A percentile compares a stretch with the other conserved stretches of the same genome.
Evolutionary conservation across 2,797 vertebrate genomes (phyloP).

Genomic region (Catharus ustulatus): DNA sequence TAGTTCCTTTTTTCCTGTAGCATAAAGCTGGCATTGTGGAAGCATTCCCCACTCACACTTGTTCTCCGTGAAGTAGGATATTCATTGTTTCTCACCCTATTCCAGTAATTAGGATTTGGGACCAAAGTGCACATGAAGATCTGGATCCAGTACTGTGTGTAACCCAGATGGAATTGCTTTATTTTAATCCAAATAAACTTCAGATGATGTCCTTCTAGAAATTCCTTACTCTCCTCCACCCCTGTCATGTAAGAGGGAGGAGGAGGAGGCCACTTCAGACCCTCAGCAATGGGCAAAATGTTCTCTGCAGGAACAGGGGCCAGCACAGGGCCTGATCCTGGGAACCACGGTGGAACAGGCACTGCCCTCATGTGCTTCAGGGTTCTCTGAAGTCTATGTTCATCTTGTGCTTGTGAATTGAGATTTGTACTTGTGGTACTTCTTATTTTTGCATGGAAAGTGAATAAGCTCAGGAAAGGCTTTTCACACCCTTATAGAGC

Average conservation of each 20-base stretch:
- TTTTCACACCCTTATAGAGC: not conserved
- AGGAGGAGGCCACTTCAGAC: not conserved
- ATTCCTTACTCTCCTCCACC: not conserved
- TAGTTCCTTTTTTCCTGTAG: not conserved
- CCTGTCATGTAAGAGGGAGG: not conserved
- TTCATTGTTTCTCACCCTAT: not conserved
- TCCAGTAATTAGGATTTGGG: not conserved
- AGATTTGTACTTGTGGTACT: not conserved
- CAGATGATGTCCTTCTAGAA: not conserved
- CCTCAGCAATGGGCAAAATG: not conserved
- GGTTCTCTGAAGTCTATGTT: not conserved
- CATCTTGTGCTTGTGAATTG: not conserved
- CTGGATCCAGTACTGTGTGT: not conserved
- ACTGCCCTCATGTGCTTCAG: not conserved
- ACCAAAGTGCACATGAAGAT: not conserved
- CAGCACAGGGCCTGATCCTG: not conserved
- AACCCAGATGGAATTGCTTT: not conserved
- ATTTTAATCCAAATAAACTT: not conserved
- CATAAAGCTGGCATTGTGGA: not conserved
- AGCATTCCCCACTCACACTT: not conserved
- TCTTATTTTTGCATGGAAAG: not conserved
- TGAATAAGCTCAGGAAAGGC: not conserved
- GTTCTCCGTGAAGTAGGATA: not conserved
- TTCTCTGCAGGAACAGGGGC: not conserved
- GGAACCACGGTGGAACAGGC: not conserved